Percentiles rank a stretch among this genome's conserved stretches.
These are phyloP conservation scores for Eretmochelys imbricata DNA, from an alignment of 2,113 vertebrate genomes.

Conservation along the genomic window DNA sequence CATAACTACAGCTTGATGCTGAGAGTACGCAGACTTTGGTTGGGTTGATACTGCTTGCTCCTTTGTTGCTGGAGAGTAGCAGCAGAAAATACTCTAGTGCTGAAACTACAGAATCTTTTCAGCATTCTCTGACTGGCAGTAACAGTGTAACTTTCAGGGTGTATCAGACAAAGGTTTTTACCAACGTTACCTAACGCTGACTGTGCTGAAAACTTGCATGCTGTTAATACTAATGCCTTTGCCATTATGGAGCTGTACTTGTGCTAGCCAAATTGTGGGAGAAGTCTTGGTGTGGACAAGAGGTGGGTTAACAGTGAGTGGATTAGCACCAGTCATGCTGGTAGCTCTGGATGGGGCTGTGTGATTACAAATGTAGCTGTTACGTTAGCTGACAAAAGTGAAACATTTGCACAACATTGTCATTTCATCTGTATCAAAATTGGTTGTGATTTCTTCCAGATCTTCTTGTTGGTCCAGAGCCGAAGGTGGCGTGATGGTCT, in stretches of 20 bases:
- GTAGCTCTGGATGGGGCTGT: fast-evolving
- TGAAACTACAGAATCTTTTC: not conserved
- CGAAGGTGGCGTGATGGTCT: slow-evolving; percentile 92
- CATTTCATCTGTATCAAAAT: not conserved
- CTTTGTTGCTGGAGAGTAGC: not conserved
- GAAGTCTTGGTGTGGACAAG: not conserved
- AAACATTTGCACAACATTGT: not conserved
- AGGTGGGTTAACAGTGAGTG: not conserved
- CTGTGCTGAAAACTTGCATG: not conserved
- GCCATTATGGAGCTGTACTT: fast-evolving
- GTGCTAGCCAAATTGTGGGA: not conserved
- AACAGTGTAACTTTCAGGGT: not conserved
- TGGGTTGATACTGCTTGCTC: not conserved
- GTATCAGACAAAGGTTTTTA: not conserved
- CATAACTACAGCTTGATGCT: not conserved
- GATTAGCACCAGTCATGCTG: not conserved
- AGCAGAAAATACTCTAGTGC: not conserved
- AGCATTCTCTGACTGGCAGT: not conserved
- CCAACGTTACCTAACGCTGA: not conserved
- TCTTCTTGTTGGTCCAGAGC: slow-evolving; percentile 91
- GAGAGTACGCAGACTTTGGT: not conserved
- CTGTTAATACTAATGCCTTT: too few relatives aligned
- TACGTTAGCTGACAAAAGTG: fast-evolving
- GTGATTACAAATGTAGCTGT: not conserved
- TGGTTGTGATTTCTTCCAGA: slow-evolving; percentile 78